phyloP scores from a whole-genome alignment of 2,888 invertebrate genomes.

The Camptogramma bilineatum region DNA sequence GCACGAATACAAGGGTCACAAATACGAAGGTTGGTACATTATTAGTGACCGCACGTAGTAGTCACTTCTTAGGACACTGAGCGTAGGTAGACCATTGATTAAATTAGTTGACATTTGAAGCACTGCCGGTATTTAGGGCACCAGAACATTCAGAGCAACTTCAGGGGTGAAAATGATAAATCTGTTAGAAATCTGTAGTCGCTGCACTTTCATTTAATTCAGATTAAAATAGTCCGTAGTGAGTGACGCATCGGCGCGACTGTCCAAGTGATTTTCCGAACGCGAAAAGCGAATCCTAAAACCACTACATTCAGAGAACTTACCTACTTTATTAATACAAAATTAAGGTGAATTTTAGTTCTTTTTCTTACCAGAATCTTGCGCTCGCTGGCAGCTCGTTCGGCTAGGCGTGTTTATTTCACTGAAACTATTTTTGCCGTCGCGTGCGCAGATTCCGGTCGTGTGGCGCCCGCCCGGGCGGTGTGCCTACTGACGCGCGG shows the following conservation, averaged over 20 bases:
- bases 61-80: constrained; percentile 16
- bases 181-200: constrained; percentile 49
- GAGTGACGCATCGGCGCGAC: constrained; percentile 35
- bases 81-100: constrained; percentile 25
- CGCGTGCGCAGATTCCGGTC: constrained; percentile 83
- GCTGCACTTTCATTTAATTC: constrained; percentile 64
- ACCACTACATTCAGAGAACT: not conserved
- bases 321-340: not conserved
- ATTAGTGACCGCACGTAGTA: constrained; percentile 6
- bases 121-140: constrained; percentile 75
- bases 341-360: not conserved
- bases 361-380: constrained; percentile 79
- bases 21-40: not conserved
- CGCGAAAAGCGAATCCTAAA: constrained; percentile 57
- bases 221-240: constrained; percentile 35
- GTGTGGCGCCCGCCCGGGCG: constrained; percentile 86
- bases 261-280: constrained; percentile 29
- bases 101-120: constrained; percentile 42
- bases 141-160: constrained; percentile 48
- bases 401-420: constrained; percentile 76
- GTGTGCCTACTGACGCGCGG: constrained; percentile 76
- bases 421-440: constrained; percentile 76
- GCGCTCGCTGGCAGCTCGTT: constrained; percentile 71
- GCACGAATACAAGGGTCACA: not conserved
- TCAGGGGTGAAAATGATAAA: constrained; percentile 53